Evolutionary conservation across 2,797 vertebrate species (phyloP).

Genomic region (Chrysocyon brachyurus): DNA sequence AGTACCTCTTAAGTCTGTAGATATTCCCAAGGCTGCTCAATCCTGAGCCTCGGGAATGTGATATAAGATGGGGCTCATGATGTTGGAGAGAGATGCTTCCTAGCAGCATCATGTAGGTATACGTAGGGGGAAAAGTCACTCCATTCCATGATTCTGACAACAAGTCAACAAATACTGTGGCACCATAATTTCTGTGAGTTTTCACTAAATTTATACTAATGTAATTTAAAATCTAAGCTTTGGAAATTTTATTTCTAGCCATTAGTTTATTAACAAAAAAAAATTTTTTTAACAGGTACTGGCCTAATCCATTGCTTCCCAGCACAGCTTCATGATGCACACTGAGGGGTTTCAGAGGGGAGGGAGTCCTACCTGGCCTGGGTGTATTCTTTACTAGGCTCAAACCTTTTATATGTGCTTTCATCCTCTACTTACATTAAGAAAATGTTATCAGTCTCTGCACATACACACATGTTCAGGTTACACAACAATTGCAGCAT

Average conservation of each 20-base stretch:
- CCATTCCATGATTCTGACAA: not conserved
- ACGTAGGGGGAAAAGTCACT: not conserved
- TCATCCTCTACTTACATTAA: not conserved
- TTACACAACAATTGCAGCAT: not conserved
- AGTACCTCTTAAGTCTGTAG: not conserved
- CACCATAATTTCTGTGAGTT: not conserved
- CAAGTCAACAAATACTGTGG: not conserved
- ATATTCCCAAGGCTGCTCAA: not conserved
- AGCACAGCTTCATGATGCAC: not conserved
- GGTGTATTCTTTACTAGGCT: not conserved
- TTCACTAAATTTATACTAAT: not conserved
- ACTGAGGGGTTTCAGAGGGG: not conserved
- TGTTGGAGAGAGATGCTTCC: not conserved
- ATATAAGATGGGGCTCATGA: not conserved
- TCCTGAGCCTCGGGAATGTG: not conserved
- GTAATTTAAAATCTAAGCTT: not conserved
- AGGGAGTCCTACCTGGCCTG: not conserved
- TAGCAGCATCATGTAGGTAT: not conserved
- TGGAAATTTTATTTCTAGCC: not conserved
- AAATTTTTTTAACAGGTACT: not conserved
- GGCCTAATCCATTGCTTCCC: not conserved
- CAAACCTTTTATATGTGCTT: not conserved
- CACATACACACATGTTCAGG: not conserved
- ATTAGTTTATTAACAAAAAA: constrained; percentile 36
- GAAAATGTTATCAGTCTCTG: not conserved